Evolutionary conservation across 1,140 invertebrate genomes (phyloP).

Genomic region (Colletes gigas): DNA sequence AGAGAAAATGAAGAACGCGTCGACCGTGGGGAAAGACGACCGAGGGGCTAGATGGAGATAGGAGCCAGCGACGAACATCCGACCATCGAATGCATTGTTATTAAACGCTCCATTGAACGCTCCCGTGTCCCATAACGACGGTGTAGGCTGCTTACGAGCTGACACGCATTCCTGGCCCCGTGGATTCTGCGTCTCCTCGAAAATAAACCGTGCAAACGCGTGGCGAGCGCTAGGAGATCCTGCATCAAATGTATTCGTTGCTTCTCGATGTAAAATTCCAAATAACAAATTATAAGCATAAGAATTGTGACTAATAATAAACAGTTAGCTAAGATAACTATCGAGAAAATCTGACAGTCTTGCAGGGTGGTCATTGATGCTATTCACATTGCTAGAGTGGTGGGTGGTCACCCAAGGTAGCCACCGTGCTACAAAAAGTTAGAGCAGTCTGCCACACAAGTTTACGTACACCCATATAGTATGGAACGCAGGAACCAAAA

Average conservation of each 20-base stretch:
- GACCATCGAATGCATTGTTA: slow-evolving; percentile 62
- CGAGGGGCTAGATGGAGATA: slow-evolving; percentile 35
- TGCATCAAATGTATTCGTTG: background rate
- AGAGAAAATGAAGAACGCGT: slow-evolving; percentile 49
- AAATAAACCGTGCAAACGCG: background rate
- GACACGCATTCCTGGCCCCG: background rate
- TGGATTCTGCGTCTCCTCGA: background rate
- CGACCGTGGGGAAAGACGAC: background rate
- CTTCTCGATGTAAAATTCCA: too few relatives aligned
- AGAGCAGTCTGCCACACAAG: too few relatives aligned
- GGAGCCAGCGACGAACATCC: background rate
- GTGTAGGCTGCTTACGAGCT: slow-evolving; percentile 12
- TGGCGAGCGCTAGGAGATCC: background rate
- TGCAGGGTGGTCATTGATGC: too few relatives aligned
- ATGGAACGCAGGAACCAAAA: too few relatives aligned
- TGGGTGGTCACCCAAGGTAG: too few relatives aligned
- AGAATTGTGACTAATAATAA: too few relatives aligned
- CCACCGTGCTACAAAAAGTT: too few relatives aligned
- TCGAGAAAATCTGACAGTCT: too few relatives aligned
- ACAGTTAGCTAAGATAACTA: too few relatives aligned
- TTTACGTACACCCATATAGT: too few relatives aligned
- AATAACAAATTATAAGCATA: too few relatives aligned
- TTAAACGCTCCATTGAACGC: slow-evolving; percentile 61
- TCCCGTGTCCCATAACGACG: slow-evolving; percentile 3
- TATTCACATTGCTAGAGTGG: too few relatives aligned